A percentile compares a stretch with the other conserved stretches of the same genome.
Conservation (phyloP, 2,797 vertebrate species). For the Pangasius mekongensis region DNA sequence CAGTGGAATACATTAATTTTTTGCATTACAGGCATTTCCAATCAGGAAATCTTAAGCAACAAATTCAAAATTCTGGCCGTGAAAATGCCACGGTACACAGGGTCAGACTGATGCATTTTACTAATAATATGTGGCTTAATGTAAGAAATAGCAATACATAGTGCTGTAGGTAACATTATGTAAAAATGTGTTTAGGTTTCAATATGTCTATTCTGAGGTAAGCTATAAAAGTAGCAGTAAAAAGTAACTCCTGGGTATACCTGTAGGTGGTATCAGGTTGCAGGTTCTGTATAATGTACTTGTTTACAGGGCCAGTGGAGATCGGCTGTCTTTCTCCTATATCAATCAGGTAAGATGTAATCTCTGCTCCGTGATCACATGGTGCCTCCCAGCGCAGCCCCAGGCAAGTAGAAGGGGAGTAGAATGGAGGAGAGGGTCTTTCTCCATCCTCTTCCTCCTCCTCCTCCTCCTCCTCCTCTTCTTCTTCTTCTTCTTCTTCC, state of each 20-base stretch:
- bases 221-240: neutral
- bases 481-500: conserved; percentile 65
- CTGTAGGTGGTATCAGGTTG: conserved; percentile 98
- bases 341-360: conserved; percentile 93
- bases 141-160: neutral
- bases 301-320: conserved; percentile 82
- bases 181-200: neutral
- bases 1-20: neutral
- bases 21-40: neutral
- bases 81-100: neutral
- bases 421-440: conserved; percentile 61
- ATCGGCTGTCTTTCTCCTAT: conserved; percentile 91
- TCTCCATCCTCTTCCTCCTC: conserved; percentile 65
- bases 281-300: conserved; percentile 86
- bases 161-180: neutral
- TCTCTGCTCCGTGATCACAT: conserved; percentile 90
- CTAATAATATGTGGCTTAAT: neutral
- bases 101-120: neutral
- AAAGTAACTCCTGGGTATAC: conserved; percentile 66
- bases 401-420: conserved; percentile 92
- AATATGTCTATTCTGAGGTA: neutral
- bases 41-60: neutral
- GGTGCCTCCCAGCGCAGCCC: conserved; percentile 91
- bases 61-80: neutral
- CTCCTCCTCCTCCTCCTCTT: conserved; percentile 52